Evolutionary conservation across 2,888 invertebrate species (phyloP).

Genomic region (Catocala fraxini): DNA sequence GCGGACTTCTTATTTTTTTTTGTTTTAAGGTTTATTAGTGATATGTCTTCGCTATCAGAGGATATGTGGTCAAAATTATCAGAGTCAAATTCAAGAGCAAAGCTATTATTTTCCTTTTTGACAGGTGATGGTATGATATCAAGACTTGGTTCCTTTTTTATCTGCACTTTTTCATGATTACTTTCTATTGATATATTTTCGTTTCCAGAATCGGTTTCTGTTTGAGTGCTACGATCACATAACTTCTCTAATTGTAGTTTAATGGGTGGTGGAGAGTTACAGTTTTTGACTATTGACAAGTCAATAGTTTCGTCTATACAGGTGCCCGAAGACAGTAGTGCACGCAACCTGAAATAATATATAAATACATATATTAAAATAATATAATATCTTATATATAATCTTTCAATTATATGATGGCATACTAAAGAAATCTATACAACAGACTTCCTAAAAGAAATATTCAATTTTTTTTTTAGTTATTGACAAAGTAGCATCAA

Average conservation of each 20-base stretch:
- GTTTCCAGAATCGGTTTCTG: constrained; percentile 46
- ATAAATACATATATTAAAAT: neutral
- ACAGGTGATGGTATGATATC: constrained; percentile 47
- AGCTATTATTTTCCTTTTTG: constrained; percentile 60
- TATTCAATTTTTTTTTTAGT: too few relatives aligned
- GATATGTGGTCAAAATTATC: constrained; percentile 50
- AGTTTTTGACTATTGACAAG: constrained; percentile 64
- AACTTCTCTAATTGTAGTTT: neutral
- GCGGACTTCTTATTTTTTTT: constrained; percentile 58
- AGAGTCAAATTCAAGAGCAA: constrained; percentile 39
- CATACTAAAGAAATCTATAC: too few relatives aligned
- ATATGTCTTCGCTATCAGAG: constrained; percentile 76
- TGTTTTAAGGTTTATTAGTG: constrained; percentile 68
- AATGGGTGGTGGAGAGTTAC: constrained; percentile 45
- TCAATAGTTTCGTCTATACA: constrained; percentile 58
- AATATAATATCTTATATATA: neutral
- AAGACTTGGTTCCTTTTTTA: constrained; percentile 66
- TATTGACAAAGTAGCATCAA: too few relatives aligned
- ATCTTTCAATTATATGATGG: neutral
- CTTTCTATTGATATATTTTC: constrained; percentile 7
- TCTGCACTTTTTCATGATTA: constrained; percentile 31
- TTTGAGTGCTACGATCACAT: constrained; percentile 69
- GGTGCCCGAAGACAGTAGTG: constrained; percentile 48
- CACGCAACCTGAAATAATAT: constrained; percentile 64
- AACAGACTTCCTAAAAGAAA: too few relatives aligned